Conservation (phyloP, 2,797 vertebrate species). For the Hippoglossus hippoglossus region DNA sequence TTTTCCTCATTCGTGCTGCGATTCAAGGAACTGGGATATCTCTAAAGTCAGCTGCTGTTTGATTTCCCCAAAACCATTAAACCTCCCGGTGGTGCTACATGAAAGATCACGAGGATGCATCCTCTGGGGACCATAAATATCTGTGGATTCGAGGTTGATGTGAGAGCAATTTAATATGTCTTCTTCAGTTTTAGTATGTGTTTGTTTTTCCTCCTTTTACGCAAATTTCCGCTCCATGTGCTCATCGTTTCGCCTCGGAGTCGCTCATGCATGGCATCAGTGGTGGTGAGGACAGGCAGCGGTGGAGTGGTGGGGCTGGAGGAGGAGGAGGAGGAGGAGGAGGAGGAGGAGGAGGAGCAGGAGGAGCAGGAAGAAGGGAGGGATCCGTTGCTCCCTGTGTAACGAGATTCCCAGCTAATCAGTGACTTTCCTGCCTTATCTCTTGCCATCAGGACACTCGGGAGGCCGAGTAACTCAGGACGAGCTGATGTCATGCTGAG, state of each 20-base stretch:
- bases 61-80: too few species aligned
- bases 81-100: too few species aligned
- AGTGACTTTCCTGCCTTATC: slow-evolving; percentile 88
- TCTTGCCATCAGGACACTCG: slow-evolving; percentile 84
- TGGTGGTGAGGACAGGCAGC: slow-evolving; percentile 46
- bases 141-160: neutral
- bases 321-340: slow-evolving; percentile 3
- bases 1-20: too few species aligned
- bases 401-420: slow-evolving; percentile 88
- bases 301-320: slow-evolving; percentile 30
- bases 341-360: slow-evolving; percentile 11
- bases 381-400: slow-evolving; percentile 83
- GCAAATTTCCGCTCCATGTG: slow-evolving; percentile 23
- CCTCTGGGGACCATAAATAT: neutral
- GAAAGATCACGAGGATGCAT: too few species aligned
- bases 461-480: slow-evolving; percentile 87
- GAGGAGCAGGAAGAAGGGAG: slow-evolving; percentile 65
- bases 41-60: too few species aligned
- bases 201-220: neutral
- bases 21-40: too few species aligned
- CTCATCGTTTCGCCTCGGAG: slow-evolving; percentile 33
- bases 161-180: neutral
- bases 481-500: slow-evolving; percentile 86
- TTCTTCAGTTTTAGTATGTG: too few species aligned
- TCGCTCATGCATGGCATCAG: slow-evolving; percentile 54